A percentile compares a stretch with the other conserved stretches of the same genome.
Evolutionary conservation across 2,797 vertebrate species (phyloP).

Genomic region (Lagodon rhomboides): DNA sequence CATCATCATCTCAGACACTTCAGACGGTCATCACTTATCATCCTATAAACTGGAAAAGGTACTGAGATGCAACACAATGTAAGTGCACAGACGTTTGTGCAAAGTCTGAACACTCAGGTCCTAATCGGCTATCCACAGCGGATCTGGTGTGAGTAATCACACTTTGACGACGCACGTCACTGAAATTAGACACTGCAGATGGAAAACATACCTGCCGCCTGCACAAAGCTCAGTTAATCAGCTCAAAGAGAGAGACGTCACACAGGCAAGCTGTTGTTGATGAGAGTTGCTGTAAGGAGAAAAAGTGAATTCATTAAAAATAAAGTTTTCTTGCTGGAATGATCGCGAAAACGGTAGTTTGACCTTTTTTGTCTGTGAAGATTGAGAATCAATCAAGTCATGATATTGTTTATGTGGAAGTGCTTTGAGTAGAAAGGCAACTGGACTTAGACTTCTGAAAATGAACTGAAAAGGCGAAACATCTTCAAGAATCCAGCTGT

Average conservation of each 20-base stretch:
- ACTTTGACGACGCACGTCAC: slow-evolving; percentile 29
- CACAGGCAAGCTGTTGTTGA: slow-evolving; percentile 47
- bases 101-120: slow-evolving; percentile 12
- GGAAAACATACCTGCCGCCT: slow-evolving; percentile 60
- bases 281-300: slow-evolving; percentile 28
- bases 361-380: slow-evolving; percentile 33
- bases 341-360: neutral
- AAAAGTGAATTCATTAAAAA: slow-evolving; percentile 21
- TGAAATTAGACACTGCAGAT: slow-evolving; percentile 62
- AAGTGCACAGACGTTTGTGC: neutral
- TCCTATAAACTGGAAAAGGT: neutral
- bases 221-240: slow-evolving; percentile 56
- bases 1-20: neutral
- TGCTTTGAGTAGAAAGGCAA: neutral
- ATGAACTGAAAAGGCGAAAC: neutral
- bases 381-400: neutral
- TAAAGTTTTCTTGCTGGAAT: slow-evolving; percentile 21
- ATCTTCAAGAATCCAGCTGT: neutral
- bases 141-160: slow-evolving; percentile 45
- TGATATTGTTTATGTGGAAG: neutral
- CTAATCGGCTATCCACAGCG: slow-evolving; percentile 37
- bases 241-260: slow-evolving; percentile 30
- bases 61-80: neutral
- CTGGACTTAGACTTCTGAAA: neutral
- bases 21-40: slow-evolving; percentile 14